Evolutionary conservation across 2,797 vertebrate genomes (phyloP).

Genomic region (Poecilia gillii): DNA sequence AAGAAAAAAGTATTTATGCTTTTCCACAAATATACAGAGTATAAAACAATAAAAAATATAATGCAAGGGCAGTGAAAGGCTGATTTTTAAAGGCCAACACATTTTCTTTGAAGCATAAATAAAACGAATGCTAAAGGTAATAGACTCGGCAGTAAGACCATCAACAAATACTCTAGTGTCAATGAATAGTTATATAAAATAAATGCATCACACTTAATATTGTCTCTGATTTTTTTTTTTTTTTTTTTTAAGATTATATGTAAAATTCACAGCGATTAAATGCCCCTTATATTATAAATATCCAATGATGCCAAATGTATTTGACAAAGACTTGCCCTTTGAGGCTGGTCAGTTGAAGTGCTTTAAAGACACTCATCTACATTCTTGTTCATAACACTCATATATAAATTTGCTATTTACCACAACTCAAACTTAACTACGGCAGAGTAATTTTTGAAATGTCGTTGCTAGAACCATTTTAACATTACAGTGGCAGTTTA

Average conservation of each 20-base stretch:
- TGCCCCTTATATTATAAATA: slow-evolving; percentile 68
- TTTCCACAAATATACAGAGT: slow-evolving; percentile 76
- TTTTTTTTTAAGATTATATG: slow-evolving; percentile 26
- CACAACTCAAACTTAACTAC: slow-evolving; percentile 67
- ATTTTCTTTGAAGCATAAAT: slow-evolving; percentile 46
- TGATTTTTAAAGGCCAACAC: slow-evolving; percentile 63
- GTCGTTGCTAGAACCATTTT: slow-evolving; percentile 57
- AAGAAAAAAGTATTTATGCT: slow-evolving; percentile 62
- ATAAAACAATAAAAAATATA: slow-evolving; percentile 61
- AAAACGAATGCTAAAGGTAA: slow-evolving; percentile 51
- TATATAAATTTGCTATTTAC: slow-evolving; percentile 71
- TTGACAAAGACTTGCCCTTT: slow-evolving; percentile 56
- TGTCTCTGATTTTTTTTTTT: slow-evolving; percentile 23
- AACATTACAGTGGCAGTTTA: slow-evolving; percentile 51
- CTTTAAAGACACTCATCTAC: slow-evolving; percentile 84
- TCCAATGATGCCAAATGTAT: slow-evolving; percentile 50
- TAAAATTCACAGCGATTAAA: slow-evolving; percentile 45
- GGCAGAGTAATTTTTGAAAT: slow-evolving; percentile 65
- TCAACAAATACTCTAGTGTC: slow-evolving; percentile 39
- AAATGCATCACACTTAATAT: slow-evolving; percentile 26
- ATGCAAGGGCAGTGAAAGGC: slow-evolving; percentile 78
- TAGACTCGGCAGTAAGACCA: slow-evolving; percentile 21
- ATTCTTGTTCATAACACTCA: slow-evolving; percentile 82
- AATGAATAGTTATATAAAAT: slow-evolving; percentile 42
- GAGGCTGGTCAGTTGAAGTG: slow-evolving; percentile 80